Base-by-base conservation (phyloP, 1,140 invertebrate species). In the Euwallacea fornicatus region DNA sequence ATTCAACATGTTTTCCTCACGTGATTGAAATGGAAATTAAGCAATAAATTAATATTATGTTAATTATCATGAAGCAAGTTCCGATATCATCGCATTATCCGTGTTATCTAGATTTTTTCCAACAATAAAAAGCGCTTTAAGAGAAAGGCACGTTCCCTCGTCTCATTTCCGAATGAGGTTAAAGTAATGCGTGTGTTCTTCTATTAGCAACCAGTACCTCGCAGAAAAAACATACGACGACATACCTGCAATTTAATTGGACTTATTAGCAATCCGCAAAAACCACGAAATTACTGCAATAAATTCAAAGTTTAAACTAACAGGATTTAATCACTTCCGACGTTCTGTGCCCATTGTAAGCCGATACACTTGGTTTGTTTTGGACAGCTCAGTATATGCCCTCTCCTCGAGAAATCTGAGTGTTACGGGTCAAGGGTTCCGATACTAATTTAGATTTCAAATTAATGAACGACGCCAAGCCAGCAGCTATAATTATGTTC, bases 361-460 rank as follows among this genome's bases (percentile, higher is more conserved):
- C 41, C 58, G 58, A 16, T 42, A 60, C 58, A 60, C 16, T 60
- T 60, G 21, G 58, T 9, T 63, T 47, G 43, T 44, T 63, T 44
- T 21, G 42, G 60, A 63, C 42, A 63, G 11, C 42, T 21, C 46
- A 10, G 13, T 42, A 41, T 41, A 42, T 63, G 60, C 42, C 7
- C 13, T 33, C 13, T 44, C 42, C 43, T 42, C 42, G 43, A 10
- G 42, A 63, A 63, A 63, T 63, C 60, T 47, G 43, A 63, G 46
- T 63, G 60, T 63, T 63, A 44, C 60, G 60, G 60, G 60, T 63
- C 60, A 44, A n/a, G 43, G 60, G 44, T 46, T 44, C 33, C 43
- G 42, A 44, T 42, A 63, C 60, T 63, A 63, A 63, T 63, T 63
- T 44, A 15, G 60, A 44, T 63, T 46, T 46, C n/a, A 16, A 56